These are phyloP conservation scores for Luehdorfia chinensis DNA, from an alignment of 1,140 invertebrate species.

Conservation along the genomic window DNA sequence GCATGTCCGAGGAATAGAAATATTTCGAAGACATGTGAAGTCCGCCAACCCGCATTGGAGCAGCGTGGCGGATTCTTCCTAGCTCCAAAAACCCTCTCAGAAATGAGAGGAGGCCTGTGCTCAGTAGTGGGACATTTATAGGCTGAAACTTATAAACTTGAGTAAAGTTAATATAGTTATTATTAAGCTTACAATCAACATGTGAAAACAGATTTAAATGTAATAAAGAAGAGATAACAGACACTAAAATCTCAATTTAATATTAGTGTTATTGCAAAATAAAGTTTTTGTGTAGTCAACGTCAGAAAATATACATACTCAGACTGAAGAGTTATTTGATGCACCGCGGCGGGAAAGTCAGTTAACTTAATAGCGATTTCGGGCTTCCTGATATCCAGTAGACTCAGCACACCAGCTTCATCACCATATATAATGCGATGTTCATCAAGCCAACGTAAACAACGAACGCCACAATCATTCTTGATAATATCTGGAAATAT, in stretches of 20 bases:
- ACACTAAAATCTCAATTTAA: not conserved
- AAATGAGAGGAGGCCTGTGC: too few species aligned
- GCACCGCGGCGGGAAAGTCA: conserved; percentile 56
- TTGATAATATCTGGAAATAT: conserved; percentile 47
- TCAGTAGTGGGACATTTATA: too few species aligned
- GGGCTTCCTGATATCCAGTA: conserved; percentile 52
- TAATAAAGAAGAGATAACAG: too few species aligned
- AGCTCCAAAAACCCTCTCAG: too few species aligned
- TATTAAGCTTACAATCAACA: not conserved
- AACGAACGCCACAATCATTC: conserved; percentile 56
- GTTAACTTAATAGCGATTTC: conserved; percentile 29
- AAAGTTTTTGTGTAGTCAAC: too few species aligned
- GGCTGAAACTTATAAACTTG: not conserved
- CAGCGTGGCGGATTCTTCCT: too few species aligned
- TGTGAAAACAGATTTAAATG: not conserved
- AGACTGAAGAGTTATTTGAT: conserved; percentile 41
- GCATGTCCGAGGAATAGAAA: not conserved
- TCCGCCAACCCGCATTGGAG: too few species aligned
- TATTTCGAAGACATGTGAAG: too few species aligned
- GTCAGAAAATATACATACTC: conserved; percentile 38
- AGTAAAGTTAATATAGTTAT: not conserved
- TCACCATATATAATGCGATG: conserved; percentile 60
- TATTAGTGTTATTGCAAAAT: not conserved
- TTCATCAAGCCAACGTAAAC: conserved; percentile 61
- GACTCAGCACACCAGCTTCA: conserved; percentile 55